phyloP scores from a whole-genome alignment of 1,140 invertebrate genomes.

The Heliothis virescens region DNA sequence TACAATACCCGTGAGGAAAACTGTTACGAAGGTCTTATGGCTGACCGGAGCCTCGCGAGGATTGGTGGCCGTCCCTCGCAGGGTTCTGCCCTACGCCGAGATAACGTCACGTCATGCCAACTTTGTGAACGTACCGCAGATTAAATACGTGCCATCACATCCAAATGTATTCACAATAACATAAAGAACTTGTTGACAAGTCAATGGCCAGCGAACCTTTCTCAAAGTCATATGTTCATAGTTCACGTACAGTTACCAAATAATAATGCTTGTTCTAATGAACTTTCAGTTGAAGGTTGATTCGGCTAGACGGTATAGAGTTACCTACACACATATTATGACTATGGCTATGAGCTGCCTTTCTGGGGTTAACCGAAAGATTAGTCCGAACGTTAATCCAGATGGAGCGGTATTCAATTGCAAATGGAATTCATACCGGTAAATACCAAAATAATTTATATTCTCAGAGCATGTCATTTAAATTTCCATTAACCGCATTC shows the following conservation, averaged over 20 bases:
- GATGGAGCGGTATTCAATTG: background rate
- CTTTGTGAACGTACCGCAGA: background rate
- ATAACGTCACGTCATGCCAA: conserved; percentile 10
- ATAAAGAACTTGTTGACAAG: background rate
- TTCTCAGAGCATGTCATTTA: background rate
- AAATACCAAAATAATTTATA: background rate
- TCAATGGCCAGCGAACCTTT: conserved; percentile 38
- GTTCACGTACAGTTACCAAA: conserved; percentile 7
- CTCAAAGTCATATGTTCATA: conserved; percentile 18
- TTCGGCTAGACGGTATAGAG: conserved; percentile 3
- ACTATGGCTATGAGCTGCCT: background rate
- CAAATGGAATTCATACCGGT: background rate
- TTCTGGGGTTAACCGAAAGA: background rate
- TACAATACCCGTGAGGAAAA: conserved; percentile 4
- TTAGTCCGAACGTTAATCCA: background rate
- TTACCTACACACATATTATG: background rate
- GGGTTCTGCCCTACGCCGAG: background rate
- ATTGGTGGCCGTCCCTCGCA: background rate
- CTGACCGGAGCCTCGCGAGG: background rate
- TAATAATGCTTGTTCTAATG: conserved; percentile 11
- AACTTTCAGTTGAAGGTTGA: conserved; percentile 27
- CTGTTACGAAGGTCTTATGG: conserved; percentile 16
- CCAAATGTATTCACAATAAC: conserved; percentile 9
- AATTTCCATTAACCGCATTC: background rate
- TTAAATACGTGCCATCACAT: conserved; percentile 3